Base-by-base conservation (phyloP, 2,797 vertebrate species). In the Diceros bicornis region DNA sequence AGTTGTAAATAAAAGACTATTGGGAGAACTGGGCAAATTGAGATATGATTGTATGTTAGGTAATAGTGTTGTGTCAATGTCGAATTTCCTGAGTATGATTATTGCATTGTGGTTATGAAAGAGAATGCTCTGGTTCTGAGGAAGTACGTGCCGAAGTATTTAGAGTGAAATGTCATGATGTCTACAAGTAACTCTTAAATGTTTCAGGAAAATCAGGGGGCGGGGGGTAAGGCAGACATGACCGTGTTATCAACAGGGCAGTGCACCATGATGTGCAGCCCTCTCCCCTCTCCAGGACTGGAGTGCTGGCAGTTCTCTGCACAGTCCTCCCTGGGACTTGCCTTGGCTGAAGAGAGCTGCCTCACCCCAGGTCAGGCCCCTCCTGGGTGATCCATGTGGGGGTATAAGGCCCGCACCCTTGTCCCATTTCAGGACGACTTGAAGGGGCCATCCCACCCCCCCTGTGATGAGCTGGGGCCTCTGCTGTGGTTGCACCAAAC, bases 251-350 rank as follows among this genome's bases (percentile, higher is more conserved):
- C 50, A 12, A 6, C 0, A 4, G n/a, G 29, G 21, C 61, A 10
- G 37, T 27, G 29, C 2, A 7, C 41, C 1, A 41, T 2, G 52
- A 23, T 2, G 2, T 9, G 13, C 27, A 0, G 17, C 37, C 8
- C 4, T 32, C 18, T 11, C 9, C 23, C 34, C 27, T 41, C 50
- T 37, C 37, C 8, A 18, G 34, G 27, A 20, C 57, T 23, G 47
- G 44, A 55, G 29, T 14, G 3, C 8, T 9, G n/a, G 18, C 57
- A 27, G 57, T 10, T 13, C 29, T 41, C 68, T 59, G 47, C 17
- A 47, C 50, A 21, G 91, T 74, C 68, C 61, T 61, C 13, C n/a
- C 44, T 11, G 9, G 72, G 44, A 64, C 44, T 37, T 14, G n/a
- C 12, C 52, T 10, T 20, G 13, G 61, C 86, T 55, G 84, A 12